Percentiles rank a stretch among this genome's conserved stretches.
phyloP scores from a whole-genome alignment of 2,888 invertebrate species.

The Euplagia quadripunctaria region DNA sequence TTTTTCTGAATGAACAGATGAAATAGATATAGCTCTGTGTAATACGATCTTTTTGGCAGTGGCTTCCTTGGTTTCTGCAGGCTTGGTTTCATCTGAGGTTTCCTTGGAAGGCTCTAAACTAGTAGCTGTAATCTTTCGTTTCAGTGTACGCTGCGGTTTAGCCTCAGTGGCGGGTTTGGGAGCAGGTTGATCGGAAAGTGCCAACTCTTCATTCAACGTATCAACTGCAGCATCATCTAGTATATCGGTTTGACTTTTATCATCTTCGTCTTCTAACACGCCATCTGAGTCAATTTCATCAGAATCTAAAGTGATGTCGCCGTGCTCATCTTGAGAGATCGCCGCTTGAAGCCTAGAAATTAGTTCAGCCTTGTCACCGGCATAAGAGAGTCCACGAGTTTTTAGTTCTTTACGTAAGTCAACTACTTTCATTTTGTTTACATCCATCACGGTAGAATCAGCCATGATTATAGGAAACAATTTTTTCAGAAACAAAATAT shows the following conservation, averaged over 20 bases:
- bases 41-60: conserved; percentile 89
- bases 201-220: conserved; percentile 77
- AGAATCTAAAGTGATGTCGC: conserved; percentile 78
- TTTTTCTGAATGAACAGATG: conserved; percentile 55
- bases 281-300: conserved; percentile 86
- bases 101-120: conserved; percentile 59
- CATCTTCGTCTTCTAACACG: conserved; percentile 86
- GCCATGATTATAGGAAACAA: conserved; percentile 56
- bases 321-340: conserved; percentile 80
- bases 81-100: conserved; percentile 56
- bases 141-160: conserved; percentile 71
- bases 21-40: conserved; percentile 83
- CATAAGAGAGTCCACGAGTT: conserved; percentile 90
- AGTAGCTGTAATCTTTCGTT: conserved; percentile 67
- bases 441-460: conserved; percentile 68
- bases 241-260: conserved; percentile 79
- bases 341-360: conserved; percentile 91
- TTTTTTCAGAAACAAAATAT: not conserved
- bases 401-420: conserved; percentile 95
- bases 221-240: conserved; percentile 77
- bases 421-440: conserved; percentile 90
- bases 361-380: conserved; percentile 94
- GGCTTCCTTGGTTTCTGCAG: conserved; percentile 72
- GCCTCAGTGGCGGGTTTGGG: conserved; percentile 57
- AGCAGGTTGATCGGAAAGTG: conserved; percentile 67